Base-by-base conservation (phyloP, 2,113 vertebrate species). In the Phylloscopus whistleri region DNA sequence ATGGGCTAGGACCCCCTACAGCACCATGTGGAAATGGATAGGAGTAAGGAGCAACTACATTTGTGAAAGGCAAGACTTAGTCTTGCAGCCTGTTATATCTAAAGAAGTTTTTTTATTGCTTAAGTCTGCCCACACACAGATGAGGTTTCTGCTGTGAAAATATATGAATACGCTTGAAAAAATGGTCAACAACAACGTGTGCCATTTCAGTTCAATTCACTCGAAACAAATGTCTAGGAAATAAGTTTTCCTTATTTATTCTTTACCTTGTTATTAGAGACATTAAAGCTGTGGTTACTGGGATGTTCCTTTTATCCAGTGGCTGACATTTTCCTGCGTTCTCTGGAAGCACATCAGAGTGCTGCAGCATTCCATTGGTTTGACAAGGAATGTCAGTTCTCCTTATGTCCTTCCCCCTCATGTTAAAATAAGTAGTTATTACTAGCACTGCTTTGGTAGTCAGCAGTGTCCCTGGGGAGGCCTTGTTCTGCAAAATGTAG, bases 361-460 rank as follows among this genome's bases (percentile, higher is more conserved):
- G 35, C 39, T 75, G 66, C 72, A 41, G 52, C 0, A 0, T 68
- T 91, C 48, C 35, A 43, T 22, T 55, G 35, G 41, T 89, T 72
- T 78, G 24, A 68, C 3, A 22, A 66, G 24, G 10, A 73, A 7
- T 48, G 8, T 41, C 0, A 0, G 16, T 43, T 52, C 15, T 81
- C 60, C 22, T 30, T 15, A 1, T 46, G 27, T 70, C 21, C 21
- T 72, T 18, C 22, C 8, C 7, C 1, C 1, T 63, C 8, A 6
- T 28, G 18, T 35, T 6, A 6, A 82, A 76, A 39, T 48, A 84
- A 73, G 67, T 41, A 41, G 41, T 41, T 41, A 41, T 41, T 41
- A 41, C 41, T 14, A 41, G 12, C 41, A 41, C 41, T 41, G 21
- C 46, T 62, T 68, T 87, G 17, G 30, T 67, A 44, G 51, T 63